phyloP scores from a whole-genome alignment of 2,797 vertebrate species.

The Eospalax fontanierii region DNA sequence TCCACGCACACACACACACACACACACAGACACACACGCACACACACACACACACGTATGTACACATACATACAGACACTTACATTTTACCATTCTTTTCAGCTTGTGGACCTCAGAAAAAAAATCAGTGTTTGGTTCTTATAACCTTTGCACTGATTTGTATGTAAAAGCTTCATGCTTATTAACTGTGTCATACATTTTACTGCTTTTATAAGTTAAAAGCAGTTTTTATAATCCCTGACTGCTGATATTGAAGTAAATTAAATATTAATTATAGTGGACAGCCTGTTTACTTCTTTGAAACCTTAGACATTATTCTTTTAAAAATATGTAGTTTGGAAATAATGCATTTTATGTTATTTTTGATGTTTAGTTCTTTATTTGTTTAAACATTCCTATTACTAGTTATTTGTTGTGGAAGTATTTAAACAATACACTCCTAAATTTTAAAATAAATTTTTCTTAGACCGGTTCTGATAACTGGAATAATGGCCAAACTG shows the following conservation, averaged over 20 bases:
- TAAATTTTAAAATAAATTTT: slow-evolving; percentile 81
- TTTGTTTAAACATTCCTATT: not conserved
- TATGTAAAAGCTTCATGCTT: slow-evolving; percentile 68
- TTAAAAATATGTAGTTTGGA: not conserved
- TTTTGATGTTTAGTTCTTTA: not conserved
- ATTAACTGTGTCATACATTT: slow-evolving; percentile 82
- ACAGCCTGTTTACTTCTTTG: slow-evolving; percentile 65
- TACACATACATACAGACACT: not conserved
- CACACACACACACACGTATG: too few relatives aligned
- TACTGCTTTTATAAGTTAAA: slow-evolving; percentile 46
- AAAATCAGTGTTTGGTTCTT: slow-evolving; percentile 58
- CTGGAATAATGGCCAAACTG: slow-evolving; percentile 90
- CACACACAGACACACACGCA: too few relatives aligned
- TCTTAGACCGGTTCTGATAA: slow-evolving; percentile 92
- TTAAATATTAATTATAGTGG: slow-evolving; percentile 68
- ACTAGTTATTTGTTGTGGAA: not conserved
- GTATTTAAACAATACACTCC: slow-evolving; percentile 14
- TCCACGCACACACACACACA: too few relatives aligned
- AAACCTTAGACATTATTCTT: not conserved
- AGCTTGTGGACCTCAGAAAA: slow-evolving; percentile 82
- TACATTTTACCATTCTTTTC: too few relatives aligned
- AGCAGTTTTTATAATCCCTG: slow-evolving; percentile 81
- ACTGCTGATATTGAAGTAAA: slow-evolving; percentile 70
- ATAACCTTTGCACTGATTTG: slow-evolving; percentile 58
- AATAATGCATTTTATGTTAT: not conserved